phyloP scores from a whole-genome alignment of 2,113 vertebrate species.

The Anoura caudifer region DNA sequence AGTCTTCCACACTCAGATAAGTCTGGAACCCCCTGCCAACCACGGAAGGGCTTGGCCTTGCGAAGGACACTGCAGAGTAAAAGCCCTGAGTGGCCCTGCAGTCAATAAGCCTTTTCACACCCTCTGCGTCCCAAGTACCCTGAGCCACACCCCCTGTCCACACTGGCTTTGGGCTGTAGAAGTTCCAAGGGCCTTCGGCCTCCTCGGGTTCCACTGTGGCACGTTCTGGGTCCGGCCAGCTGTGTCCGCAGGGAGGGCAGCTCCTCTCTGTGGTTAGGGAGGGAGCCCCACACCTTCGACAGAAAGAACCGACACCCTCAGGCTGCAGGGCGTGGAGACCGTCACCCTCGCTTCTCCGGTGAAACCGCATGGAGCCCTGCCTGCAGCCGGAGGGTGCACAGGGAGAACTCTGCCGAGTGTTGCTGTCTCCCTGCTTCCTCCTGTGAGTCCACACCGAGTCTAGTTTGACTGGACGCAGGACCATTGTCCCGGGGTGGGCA shows the following conservation, averaged over 20 bases:
- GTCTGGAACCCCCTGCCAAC: background rate
- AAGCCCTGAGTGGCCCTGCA: background rate
- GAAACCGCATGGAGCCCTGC: background rate
- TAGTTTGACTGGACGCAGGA: rapidly evolving
- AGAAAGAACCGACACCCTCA: background rate
- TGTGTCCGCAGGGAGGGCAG: rapidly evolving
- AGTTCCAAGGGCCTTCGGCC: too few relatives aligned
- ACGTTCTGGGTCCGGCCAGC: rapidly evolving
- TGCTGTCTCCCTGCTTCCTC: background rate
- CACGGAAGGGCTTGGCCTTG: too few relatives aligned
- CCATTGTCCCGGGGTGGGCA: rapidly evolving
- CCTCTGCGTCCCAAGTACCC: background rate
- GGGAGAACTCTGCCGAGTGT: rapidly evolving
- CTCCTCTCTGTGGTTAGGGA: background rate
- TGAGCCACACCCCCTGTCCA: rapidly evolving
- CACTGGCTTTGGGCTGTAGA: background rate
- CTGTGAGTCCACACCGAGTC: too few relatives aligned
- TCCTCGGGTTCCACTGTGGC: background rate
- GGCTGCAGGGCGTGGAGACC: background rate
- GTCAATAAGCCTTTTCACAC: background rate
- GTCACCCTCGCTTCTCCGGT: background rate
- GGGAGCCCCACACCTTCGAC: rapidly evolving
- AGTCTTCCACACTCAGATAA: background rate
- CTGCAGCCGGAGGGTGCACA: rapidly evolving
- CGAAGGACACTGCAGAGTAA: background rate